Base-by-base conservation (phyloP, 64 coral and sea anemone species). In the Platygyra sinensis region DNA sequence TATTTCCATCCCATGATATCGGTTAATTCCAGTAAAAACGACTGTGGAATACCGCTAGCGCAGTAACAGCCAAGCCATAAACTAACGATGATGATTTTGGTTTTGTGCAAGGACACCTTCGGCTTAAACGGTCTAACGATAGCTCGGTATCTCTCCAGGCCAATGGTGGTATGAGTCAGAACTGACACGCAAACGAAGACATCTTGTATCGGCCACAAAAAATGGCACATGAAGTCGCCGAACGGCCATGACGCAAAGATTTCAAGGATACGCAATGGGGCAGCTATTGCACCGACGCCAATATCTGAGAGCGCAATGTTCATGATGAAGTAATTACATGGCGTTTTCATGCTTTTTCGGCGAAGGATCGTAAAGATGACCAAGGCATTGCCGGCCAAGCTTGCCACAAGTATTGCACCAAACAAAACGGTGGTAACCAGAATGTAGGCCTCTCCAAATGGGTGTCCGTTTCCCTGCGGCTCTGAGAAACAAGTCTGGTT, bases 81-180 rank as follows among this genome's bases (percentile, higher is more conserved):
- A 63, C 62, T 57, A 20, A 82, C 10, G 13, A 82, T 74, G 32
- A 78, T 62, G 46, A 90, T 67, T 54, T 93, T 96, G 16, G 93
- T 83, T 80, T 90, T 81, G 5, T 60, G 78, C 2, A 77, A 76
- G 29, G 86, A 78, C 8, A 96, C 72, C 72, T 84, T 93, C 13
- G 89, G 87, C 46, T 86, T 96, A 24, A 96, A 93, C 12, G 94
- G 94, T 14, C 29, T 38, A 10, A 93, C 64, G 11, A 96, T 90
- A 17, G 91, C 94, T 2, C 94, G 88, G 74, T 93, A 80, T 82
- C 94, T 96, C 36, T 96, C 94, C 14, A 96, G 80, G n/a, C 91
- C 87, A 22, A 96, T 96, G 24, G 76, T 83, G 18, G 94, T 93
- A 63, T 93, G 91, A 0, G 86, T 90, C 16, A 96, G 10, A 10